phyloP scores from a whole-genome alignment of 2,888 invertebrate genomes.

The Dione vanillae region DNA sequence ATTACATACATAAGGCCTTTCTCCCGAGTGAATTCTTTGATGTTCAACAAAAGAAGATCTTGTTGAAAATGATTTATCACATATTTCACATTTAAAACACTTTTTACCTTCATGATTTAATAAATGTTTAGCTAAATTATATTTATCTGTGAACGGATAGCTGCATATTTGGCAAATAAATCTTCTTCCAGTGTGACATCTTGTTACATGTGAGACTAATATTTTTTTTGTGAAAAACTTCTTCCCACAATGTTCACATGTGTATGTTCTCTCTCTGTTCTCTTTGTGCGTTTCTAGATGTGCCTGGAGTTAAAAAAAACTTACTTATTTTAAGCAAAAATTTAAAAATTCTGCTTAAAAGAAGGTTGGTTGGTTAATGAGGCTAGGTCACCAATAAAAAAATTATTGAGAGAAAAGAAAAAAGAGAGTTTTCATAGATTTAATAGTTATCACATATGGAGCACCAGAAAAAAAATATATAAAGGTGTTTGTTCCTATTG shows the following conservation, averaged over 20 bases:
- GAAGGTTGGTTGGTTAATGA: no score
- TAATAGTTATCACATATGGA: no score
- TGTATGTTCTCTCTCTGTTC: slow-evolving; percentile 65
- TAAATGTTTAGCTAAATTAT: slow-evolving; percentile 71
- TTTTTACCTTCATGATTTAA: slow-evolving; percentile 73
- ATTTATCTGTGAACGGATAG: slow-evolving; percentile 72
- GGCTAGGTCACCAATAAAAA: no score
- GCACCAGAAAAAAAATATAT: no score
- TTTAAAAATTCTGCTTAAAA: no score
- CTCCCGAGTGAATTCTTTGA: slow-evolving; percentile 75
- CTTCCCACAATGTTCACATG: slow-evolving; percentile 76
- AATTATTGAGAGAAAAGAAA: no score
- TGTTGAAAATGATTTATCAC: slow-evolving; percentile 67
- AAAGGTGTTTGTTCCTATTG: no score
- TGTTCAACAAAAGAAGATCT: slow-evolving; percentile 67
- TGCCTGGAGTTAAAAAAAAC: slow-evolving; percentile 55
- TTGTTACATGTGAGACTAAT: slow-evolving; percentile 62
- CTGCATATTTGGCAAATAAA: slow-evolving; percentile 73
- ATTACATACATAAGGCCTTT: slow-evolving; percentile 66
- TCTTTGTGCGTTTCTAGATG: slow-evolving; percentile 74
- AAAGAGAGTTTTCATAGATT: no score
- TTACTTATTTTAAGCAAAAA: no score
- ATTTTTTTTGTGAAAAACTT: slow-evolving; percentile 71
- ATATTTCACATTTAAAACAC: slow-evolving; percentile 70
- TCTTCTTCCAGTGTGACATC: slow-evolving; percentile 65